Conservation (phyloP, 2,797 vertebrate species). For the Gymnothorax reevesii region DNA sequence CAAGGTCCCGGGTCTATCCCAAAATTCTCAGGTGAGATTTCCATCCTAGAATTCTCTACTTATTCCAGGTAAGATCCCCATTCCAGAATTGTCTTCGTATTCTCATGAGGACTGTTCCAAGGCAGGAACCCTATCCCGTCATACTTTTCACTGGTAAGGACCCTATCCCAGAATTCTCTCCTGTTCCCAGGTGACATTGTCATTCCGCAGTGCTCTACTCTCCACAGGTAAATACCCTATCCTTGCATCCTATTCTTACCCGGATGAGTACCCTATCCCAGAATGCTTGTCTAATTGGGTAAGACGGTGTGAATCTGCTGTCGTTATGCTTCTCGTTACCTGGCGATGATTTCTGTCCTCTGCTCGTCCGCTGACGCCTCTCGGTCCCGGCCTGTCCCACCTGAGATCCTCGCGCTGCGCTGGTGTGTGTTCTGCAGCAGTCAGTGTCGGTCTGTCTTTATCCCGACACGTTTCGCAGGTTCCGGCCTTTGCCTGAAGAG, state of each 20-base stretch:
- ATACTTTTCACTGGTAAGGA: not conserved
- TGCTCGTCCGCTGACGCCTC: not conserved
- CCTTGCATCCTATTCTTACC: conserved; percentile 6
- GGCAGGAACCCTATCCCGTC: not conserved
- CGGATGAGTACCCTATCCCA: conserved; percentile 17
- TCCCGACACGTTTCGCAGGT: too few species aligned
- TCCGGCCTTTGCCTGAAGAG: too few species aligned
- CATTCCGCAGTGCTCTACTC: not conserved
- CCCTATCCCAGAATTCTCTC: not conserved
- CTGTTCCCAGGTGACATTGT: not conserved
- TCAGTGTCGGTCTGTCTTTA: too few species aligned
- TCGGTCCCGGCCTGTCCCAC: not conserved
- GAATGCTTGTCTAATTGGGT: not conserved
- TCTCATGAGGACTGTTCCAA: not conserved
- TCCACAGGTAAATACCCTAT: not conserved
- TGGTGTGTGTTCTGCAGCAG: too few species aligned
- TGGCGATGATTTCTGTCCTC: conserved; percentile 2
- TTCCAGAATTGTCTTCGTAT: not conserved
- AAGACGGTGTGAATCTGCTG: not conserved
- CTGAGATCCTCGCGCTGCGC: too few species aligned
- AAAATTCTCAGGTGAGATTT: not conserved
- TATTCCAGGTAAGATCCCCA: not conserved
- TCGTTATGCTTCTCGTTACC: conserved; percentile 2
- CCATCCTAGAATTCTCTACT: not conserved
- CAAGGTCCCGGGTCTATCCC: not conserved